Conservation (phyloP, 2,888 invertebrate genomes). For the Catotricha subobsoleta region DNA sequence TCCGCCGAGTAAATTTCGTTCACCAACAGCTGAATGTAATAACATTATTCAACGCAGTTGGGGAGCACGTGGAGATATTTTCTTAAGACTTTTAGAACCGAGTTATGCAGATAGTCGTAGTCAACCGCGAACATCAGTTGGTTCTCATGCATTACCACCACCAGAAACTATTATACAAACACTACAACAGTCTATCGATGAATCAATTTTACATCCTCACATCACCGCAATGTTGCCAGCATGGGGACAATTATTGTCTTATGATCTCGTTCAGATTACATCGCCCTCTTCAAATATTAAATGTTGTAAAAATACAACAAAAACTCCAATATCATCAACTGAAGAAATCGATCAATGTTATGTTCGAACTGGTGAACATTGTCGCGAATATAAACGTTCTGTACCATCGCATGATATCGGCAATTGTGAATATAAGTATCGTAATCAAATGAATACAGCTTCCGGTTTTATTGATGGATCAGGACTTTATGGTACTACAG, state of each 20-base stretch:
- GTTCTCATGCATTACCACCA: constrained; percentile 42
- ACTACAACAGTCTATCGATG: constrained; percentile 36
- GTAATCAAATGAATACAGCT: constrained; percentile 73
- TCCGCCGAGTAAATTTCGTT: constrained; percentile 67
- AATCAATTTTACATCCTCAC: constrained; percentile 42
- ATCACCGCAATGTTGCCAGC: constrained; percentile 60
- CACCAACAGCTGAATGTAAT: constrained; percentile 71
- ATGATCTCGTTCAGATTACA: constrained; percentile 50
- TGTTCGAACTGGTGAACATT: constrained; percentile 30
- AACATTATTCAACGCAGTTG: constrained; percentile 70
- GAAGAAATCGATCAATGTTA: constrained; percentile 38
- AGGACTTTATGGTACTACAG: constrained; percentile 60
- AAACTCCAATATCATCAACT: constrained; percentile 14
- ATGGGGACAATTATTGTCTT: constrained; percentile 59
- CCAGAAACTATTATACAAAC: constrained; percentile 39
- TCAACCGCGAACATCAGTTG: constrained; percentile 31
- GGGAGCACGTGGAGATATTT: constrained; percentile 64
- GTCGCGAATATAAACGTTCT: constrained; percentile 50
- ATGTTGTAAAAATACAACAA: constrained; percentile 24
- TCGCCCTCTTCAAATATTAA: constrained; percentile 35
- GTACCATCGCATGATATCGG: constrained; percentile 46
- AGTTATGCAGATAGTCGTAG: constrained; percentile 48
- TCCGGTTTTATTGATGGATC: constrained; percentile 72
- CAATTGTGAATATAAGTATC: constrained; percentile 43
- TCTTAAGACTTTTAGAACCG: constrained; percentile 50